These are phyloP conservation scores for Drosophila mayaguana DNA, from an alignment of 2,888 invertebrate species.

Conservation along the genomic window DNA sequence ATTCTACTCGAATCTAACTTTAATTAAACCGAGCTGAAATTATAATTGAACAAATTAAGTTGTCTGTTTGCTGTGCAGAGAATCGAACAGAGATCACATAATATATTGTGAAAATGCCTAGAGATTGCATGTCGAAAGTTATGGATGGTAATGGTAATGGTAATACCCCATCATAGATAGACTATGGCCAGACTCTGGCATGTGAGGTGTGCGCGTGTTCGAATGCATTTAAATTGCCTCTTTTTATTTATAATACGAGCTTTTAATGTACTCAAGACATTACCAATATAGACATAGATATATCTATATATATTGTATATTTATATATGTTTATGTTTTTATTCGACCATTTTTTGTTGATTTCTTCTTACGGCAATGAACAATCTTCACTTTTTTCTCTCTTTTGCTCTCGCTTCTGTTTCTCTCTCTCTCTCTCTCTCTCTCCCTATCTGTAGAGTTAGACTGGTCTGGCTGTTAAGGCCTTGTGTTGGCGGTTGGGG, in stretches of 20 bases:
- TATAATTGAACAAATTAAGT: slow-evolving; percentile 1
- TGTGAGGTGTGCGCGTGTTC: slow-evolving; percentile 61
- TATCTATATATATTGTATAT: not conserved
- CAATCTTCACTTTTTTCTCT: not conserved
- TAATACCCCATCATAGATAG: slow-evolving; percentile 16
- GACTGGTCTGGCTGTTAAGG: slow-evolving; percentile 40
- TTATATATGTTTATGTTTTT: slow-evolving; percentile 1
- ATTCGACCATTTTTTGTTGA: slow-evolving; percentile 19
- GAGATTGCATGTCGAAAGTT: slow-evolving; percentile 29
- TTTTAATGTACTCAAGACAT: slow-evolving; percentile 24
- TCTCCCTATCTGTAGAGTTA: slow-evolving; percentile 2
- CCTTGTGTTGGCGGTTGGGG: slow-evolving; percentile 28
- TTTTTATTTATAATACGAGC: slow-evolving; percentile 54
- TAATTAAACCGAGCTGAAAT: not conserved
- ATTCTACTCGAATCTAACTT: not conserved
- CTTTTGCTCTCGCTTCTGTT: not conserved
- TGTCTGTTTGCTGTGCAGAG: slow-evolving; percentile 1
- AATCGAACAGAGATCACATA: slow-evolving; percentile 29
- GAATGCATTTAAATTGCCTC: slow-evolving; percentile 64
- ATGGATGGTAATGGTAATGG: slow-evolving; percentile 7
- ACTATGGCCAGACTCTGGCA: slow-evolving; percentile 5
- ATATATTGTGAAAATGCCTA: slow-evolving; percentile 22
- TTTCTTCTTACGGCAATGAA: slow-evolving; percentile 13
- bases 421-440: not conserved
- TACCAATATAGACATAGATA: slow-evolving; percentile 13